These are phyloP conservation scores for Pimpla rufipes DNA, from an alignment of 2,888 invertebrate genomes.

Conservation along the genomic window DNA sequence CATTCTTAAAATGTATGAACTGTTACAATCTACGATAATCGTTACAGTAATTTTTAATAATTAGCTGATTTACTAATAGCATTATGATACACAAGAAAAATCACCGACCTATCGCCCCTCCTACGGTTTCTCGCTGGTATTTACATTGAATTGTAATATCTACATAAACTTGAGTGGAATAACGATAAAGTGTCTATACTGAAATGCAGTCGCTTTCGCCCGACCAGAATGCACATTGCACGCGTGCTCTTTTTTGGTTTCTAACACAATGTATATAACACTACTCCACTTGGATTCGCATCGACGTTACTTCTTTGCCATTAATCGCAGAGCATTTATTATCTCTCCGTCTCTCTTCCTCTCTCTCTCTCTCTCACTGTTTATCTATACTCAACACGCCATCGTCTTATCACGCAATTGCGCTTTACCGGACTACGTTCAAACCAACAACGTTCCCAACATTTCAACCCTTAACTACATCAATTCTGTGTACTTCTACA, in stretches of 20 bases:
- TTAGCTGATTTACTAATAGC: conserved; percentile 35
- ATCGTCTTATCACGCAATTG: conserved; percentile 40
- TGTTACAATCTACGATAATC: neutral
- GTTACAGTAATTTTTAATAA: conserved; percentile 18
- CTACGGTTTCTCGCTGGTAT: conserved; percentile 41
- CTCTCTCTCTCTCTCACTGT: neutral
- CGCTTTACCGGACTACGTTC: conserved; percentile 14
- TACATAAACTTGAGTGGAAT: conserved; percentile 59
- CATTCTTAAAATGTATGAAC: conserved; percentile 37
- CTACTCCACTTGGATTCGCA: conserved; percentile 20
- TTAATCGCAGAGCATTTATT: conserved; percentile 39
- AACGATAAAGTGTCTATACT: conserved; percentile 44
- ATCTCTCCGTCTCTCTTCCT: conserved; percentile 16
- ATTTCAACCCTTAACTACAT: neutral
- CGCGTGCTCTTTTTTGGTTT: neutral
- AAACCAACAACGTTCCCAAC: neutral
- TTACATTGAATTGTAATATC: conserved; percentile 59
- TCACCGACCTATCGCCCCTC: conserved; percentile 29
- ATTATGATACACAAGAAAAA: conserved; percentile 60
- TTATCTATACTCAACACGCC: conserved; percentile 35
- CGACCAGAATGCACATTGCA: conserved; percentile 22
- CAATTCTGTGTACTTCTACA: neutral
- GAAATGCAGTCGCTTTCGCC: conserved; percentile 20
- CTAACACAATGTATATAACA: conserved; percentile 29
- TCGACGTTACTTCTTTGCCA: conserved; percentile 13